Conservation (phyloP, 1,140 invertebrate species). For the Drosophila auraria region DNA sequence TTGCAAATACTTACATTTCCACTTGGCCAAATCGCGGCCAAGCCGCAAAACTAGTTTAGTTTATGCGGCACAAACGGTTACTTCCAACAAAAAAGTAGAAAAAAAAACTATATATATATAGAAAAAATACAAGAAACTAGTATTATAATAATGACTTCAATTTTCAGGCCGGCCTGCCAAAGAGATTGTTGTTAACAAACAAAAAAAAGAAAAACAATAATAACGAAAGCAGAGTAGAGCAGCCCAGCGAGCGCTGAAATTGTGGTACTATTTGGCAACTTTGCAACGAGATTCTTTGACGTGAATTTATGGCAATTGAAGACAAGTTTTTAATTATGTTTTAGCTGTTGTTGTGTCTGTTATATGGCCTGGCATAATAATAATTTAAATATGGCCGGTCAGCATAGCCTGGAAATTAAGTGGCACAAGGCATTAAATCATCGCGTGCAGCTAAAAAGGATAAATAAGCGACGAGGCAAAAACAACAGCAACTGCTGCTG, state of each 20-base stretch:
- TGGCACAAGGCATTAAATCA: conserved; percentile 80
- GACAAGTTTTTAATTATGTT: conserved; percentile 84
- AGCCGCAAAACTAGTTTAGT: conserved; percentile 68
- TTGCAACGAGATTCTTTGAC: conserved; percentile 77
- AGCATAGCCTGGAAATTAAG: conserved; percentile 68
- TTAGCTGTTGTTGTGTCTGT: conserved; percentile 43
- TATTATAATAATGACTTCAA: conserved; percentile 79
- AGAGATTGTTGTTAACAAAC: conserved; percentile 68
- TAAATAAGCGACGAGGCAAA: conserved; percentile 52
- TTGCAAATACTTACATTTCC: conserved; percentile 66
- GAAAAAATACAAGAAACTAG: conserved; percentile 50
- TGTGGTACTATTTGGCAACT: conserved; percentile 66
- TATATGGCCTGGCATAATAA: conserved; percentile 74
- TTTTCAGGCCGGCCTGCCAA: conserved; percentile 59
- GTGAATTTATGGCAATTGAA: conserved; percentile 83
- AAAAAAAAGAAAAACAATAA: conserved; percentile 58
- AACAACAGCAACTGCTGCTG: conserved; percentile 23
- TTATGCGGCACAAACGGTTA: conserved; percentile 38
- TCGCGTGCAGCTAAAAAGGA: conserved; percentile 79
- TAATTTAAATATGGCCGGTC: conserved; percentile 74
- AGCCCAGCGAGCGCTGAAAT: conserved; percentile 42
- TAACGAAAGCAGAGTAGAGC: conserved; percentile 41
- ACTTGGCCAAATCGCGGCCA: conserved; percentile 68
- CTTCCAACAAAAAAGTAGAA: conserved; percentile 30
- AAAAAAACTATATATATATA: conserved; percentile 30